Percentiles rank a stretch among this genome's conserved stretches.
These are phyloP conservation scores for Paradoxurus hermaphroditus DNA, from an alignment of 2,113 vertebrate species.

Conservation along the genomic window DNA sequence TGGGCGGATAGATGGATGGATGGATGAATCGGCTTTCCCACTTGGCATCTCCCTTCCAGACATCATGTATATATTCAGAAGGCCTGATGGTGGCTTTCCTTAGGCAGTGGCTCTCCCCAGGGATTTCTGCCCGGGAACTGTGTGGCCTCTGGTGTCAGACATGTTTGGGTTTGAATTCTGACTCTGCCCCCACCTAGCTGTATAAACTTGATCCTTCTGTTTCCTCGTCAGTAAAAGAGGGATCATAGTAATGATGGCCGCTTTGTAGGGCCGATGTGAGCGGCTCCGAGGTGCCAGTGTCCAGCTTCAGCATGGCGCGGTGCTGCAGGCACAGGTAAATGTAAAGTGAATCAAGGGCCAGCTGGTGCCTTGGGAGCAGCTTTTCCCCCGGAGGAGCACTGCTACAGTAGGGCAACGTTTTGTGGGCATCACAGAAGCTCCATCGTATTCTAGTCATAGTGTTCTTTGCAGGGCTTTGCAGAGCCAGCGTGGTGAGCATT, in stretches of 20 bases:
- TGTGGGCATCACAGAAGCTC: background rate
- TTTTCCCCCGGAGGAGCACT: too few relatives aligned
- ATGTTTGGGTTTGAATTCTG: rapidly evolving
- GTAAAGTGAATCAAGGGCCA: too few relatives aligned
- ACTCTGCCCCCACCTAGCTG: too few relatives aligned
- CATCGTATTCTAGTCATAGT: rapidly evolving
- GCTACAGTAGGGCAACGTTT: background rate
- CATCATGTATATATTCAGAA: rapidly evolving
- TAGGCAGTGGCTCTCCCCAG: background rate
- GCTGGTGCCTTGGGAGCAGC: background rate
- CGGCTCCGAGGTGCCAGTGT: rapidly evolving
- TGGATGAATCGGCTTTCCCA: rapidly evolving
- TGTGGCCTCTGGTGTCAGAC: background rate
- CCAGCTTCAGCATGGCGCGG: background rate
- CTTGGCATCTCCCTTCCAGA: background rate
- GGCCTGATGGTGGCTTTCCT: background rate
- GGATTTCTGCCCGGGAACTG: background rate
- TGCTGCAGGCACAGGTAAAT: background rate
- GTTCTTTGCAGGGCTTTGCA: background rate
- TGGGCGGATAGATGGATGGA: rapidly evolving
- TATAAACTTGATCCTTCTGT: background rate
- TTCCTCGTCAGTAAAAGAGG: background rate
- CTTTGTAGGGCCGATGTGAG: rapidly evolving
- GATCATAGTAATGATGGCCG: rapidly evolving
- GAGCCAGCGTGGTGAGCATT: rapidly evolving